These are phyloP conservation scores for Cryptops parisi DNA, from an alignment of 2,888 invertebrate genomes.

Conservation along the genomic window DNA sequence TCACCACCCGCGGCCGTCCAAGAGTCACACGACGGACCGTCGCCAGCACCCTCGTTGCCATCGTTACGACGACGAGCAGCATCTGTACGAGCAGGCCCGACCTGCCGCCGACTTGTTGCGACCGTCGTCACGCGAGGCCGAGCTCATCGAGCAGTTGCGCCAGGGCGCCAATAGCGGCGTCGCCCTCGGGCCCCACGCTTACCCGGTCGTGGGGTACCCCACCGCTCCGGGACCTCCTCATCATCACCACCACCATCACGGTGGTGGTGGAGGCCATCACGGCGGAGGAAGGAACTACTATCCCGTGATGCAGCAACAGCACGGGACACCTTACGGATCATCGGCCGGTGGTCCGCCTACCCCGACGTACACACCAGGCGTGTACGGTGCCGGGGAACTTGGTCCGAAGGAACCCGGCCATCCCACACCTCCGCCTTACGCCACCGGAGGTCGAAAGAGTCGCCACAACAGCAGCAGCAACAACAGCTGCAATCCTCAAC, in stretches of 20 bases:
- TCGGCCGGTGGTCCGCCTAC: neutral
- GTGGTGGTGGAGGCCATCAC: neutral
- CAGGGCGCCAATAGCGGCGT: slow-evolving; percentile 6
- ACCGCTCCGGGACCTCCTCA: too few relatives aligned
- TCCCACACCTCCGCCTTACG: slow-evolving; percentile 5
- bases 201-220: neutral
- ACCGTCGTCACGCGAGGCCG: slow-evolving; percentile 7
- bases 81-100: slow-evolving; percentile 1
- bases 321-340: neutral
- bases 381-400: slow-evolving; percentile 14
- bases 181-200: slow-evolving; percentile 2
- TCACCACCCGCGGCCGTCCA: neutral
- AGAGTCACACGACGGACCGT: slow-evolving; percentile 4
- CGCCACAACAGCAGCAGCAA: neutral
- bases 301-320: too few relatives aligned
- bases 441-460: neutral
- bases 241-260: neutral
- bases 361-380: slow-evolving; percentile 11
- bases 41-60: slow-evolving; percentile 1
- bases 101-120: neutral
- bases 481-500: slow-evolving; percentile 1
- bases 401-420: slow-evolving; percentile 11
- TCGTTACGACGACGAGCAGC: slow-evolving; percentile 9
- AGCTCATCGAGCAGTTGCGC: slow-evolving; percentile 12
- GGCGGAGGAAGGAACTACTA: slow-evolving; percentile 8